These are phyloP conservation scores for Genyomyrus donnyi DNA, from an alignment of 2,113 vertebrate genomes.

Conservation along the genomic window DNA sequence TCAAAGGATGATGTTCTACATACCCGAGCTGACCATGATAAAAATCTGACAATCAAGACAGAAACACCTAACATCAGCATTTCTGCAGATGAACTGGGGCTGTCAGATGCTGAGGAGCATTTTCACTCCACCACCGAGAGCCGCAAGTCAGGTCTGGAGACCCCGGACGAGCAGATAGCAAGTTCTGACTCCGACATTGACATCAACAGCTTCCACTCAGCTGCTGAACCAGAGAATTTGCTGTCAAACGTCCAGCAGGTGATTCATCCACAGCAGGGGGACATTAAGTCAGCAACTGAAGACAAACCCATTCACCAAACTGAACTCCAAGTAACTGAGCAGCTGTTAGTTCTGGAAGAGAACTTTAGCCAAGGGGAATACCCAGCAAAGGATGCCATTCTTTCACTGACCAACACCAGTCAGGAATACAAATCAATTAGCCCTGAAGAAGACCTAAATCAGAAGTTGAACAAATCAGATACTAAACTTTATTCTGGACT, in stretches of 20 bases:
- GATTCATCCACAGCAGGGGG: conserved; percentile 67
- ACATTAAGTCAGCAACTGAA: conserved; percentile 43
- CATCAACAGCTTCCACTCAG: conserved; percentile 91
- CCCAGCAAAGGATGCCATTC: neutral
- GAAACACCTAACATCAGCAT: conserved; percentile 67
- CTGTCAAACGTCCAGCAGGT: conserved; percentile 86
- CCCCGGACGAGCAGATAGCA: conserved; percentile 66
- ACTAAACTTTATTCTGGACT: conserved; percentile 39
- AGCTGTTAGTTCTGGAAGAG: conserved; percentile 36
- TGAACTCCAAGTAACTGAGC: conserved; percentile 44
- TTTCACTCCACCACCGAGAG: conserved; percentile 49
- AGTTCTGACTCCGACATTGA: conserved; percentile 87
- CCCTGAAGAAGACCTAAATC: conserved; percentile 16
- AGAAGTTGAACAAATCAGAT: conserved; percentile 31
- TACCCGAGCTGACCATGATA: conserved; percentile 54
- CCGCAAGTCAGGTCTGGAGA: conserved; percentile 48
- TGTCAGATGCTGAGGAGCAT: conserved; percentile 65
- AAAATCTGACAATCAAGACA: conserved; percentile 55
- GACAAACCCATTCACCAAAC: conserved; percentile 36
- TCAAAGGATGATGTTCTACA: conserved; percentile 74
- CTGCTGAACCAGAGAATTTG: conserved; percentile 80
- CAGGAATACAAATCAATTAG: neutral
- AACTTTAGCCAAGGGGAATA: conserved; percentile 37
- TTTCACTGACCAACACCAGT: neutral
- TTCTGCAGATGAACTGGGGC: conserved; percentile 70